Evolutionary conservation across 2,797 vertebrate species (phyloP).

Genomic region (Manis pentadactyla): DNA sequence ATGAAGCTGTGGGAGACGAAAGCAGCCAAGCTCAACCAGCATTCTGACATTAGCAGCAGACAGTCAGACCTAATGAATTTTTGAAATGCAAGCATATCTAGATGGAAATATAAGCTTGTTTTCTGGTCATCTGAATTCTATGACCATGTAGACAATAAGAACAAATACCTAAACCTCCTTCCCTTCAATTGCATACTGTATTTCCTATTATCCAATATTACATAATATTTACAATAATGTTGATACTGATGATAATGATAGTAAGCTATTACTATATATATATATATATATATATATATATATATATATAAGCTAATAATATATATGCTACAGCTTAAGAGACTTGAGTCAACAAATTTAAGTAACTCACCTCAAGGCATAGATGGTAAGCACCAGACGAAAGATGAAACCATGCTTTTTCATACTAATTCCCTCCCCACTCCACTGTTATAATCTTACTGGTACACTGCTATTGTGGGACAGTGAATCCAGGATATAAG

Average conservation of each 20-base stretch:
- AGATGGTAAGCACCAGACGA: not conserved
- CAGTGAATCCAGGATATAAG: not conserved
- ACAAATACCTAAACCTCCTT: not conserved
- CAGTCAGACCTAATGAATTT: not conserved
- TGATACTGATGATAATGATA: not conserved
- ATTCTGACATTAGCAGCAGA: not conserved
- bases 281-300: not conserved
- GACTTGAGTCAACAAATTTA: not conserved
- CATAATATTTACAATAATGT: not conserved
- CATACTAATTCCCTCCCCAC: not conserved
- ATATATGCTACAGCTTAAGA: not conserved
- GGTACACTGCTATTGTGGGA: not conserved
- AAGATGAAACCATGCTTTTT: not conserved
- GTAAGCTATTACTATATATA: not conserved
- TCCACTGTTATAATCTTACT: not conserved
- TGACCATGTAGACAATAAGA: not conserved
- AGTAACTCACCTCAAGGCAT: not conserved
- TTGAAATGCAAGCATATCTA: slow-evolving; percentile 11
- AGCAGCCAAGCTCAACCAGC: not conserved
- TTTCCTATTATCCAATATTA: not conserved
- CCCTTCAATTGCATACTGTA: not conserved
- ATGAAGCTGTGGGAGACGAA: not conserved
- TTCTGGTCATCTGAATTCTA: slow-evolving; percentile 37
- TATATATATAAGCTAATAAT: not conserved
- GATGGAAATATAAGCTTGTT: slow-evolving; percentile 2